Evolutionary conservation across 2,113 vertebrate species (phyloP), one percentile per base, ranked within the genome.

Genomic region (Cettia cetti): DNA sequence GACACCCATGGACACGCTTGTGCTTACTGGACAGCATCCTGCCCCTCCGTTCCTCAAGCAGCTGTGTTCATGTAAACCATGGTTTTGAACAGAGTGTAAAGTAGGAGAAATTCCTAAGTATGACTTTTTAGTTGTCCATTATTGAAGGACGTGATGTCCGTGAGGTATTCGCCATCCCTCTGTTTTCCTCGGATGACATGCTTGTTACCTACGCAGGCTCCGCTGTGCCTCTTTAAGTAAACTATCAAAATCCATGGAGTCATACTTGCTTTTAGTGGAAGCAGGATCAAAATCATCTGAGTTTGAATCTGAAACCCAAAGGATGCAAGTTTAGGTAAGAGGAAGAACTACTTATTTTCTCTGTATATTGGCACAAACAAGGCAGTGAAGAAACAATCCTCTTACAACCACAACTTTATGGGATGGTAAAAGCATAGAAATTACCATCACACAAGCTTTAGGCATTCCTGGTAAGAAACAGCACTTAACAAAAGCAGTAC

Each of bases 171-270:
- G 76, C 95, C 96, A 96, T 97, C 96, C 97, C 97, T 97, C 96
- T 65, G 33, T 90, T 97, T 97, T 97, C 97, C 96, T 96, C 52
- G 82, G 97, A 72, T 95, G 91, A 86, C 91, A 96, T 90, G 91
- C 98, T 97, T 97, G 98, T 99, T 99, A 99, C 99, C 99, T 99
- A 97, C 98, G 98, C 97, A 99, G 98, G 97, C 99, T 99, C 97
- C 98, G 98, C 97, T 99, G 99, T 89, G 99, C 99, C 98, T 99
- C 99, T 97, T 98, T 98, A 94, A 99, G 98, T 99, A 99, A 99
- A 98, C 99, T 99, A 98, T 99, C 99, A 90, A 99, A 99, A 99
- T 99, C 99, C 99, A 99, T 98, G 97, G 99, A 99, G 98, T 99
- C 99, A 93, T 99, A 99, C 98, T 99, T 99, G 99, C 99, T 99